Evolutionary conservation across 2,113 vertebrate species (phyloP), one percentile per base, ranked within the genome.

Genomic region (Piprites chloris): DNA sequence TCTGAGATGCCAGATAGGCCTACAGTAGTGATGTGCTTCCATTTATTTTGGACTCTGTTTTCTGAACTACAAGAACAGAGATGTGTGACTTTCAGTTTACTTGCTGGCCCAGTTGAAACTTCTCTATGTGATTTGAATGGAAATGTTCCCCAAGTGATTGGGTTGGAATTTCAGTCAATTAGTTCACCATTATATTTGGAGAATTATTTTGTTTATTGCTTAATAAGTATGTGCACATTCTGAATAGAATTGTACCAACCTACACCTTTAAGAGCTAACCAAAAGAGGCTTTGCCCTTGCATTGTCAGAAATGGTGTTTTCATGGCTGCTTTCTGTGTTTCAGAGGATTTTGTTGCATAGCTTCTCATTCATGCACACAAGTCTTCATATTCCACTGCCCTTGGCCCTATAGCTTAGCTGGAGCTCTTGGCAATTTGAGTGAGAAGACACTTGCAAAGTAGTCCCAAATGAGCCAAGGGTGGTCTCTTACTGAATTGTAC

Each of bases 371-470:
- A 44, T 24, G 23, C 11, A 17, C 62, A 8, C 32, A 28, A 28
- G 11, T 61, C 55, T 72, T 46, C 53, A 5, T 68, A 50, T 81
- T 85, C 49, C 2, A 5, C 44, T 49, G 5, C 22, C 53, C 21
- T n/a, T 81, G 17, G 9, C 32, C 33, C 11, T 87, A 0, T 53
- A 23, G 24, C 15, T 84, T 90, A 30, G 14, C 23, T 65, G 23
- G 17, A 4, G 2, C 10, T 52, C 15, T 44, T 44, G 10, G 23
- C 2, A 3, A 35, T 89, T 56, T 59, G 6, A 2, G 0, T 53
- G 30, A 42, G 21, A 58, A 49, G 58, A 42, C 24, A 24, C 32
- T 73, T 49, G 10, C 9, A 49, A 1, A 4, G 7, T 33, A 22
- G 27, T 82, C 24, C 15, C 10, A 33, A n/a, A 39, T 33, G 16